Evolutionary conservation across 37 sponge, comb jelly and placozoan species (phyloP), one percentile per base, ranked within the genome.

Genomic region (Axinella damicornis): DNA sequence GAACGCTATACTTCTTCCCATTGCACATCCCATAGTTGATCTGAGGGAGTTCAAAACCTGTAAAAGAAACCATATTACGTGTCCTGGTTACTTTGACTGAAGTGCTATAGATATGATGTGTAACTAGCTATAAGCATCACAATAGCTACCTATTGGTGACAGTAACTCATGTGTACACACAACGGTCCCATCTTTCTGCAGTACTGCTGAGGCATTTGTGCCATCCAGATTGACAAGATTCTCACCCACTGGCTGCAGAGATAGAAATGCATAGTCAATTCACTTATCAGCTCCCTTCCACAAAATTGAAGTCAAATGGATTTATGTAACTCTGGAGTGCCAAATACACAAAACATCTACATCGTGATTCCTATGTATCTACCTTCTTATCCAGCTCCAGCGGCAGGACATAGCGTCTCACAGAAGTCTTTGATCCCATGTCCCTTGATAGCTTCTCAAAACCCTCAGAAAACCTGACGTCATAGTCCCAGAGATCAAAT

Each of bases 141-240:
- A 11, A 19, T n/a, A n/a, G n/a, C n/a, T 74, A 76, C 77, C 31
- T 20, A 58, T 6, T 13, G 57, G 34, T 15, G 79, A 65, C 27
- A 79, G 65, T 21, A 40, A 24, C 30, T 79, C 66, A 65, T 37
- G 67, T 24, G 6, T 35, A 46, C 79, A 79, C 0, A 53, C 2
- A 4, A 79, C 36, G 17, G 46, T 53, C 18, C 79, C 79, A 79
- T 79, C 79, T n/a, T 78, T 38, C 38, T 79, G 67, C n/a, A 79
- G 66, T n/a, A 40, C 18, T 37, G 79, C 79, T 40, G 79, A 39
- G 25, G 79, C 79, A 52, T 22, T 18, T 1, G 79, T 65, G 66
- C 64, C 15, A 2, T 65, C 31, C 79, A 79, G 66, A 39, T 40
- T 63, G 19, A 79, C 79, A 25, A 79, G 46, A 25, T 79, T 79